Percentiles rank a stretch among this genome's conserved stretches.
Conservation (phyloP, 2,797 vertebrate genomes). For the Coccyzus lansbergi region DNA sequence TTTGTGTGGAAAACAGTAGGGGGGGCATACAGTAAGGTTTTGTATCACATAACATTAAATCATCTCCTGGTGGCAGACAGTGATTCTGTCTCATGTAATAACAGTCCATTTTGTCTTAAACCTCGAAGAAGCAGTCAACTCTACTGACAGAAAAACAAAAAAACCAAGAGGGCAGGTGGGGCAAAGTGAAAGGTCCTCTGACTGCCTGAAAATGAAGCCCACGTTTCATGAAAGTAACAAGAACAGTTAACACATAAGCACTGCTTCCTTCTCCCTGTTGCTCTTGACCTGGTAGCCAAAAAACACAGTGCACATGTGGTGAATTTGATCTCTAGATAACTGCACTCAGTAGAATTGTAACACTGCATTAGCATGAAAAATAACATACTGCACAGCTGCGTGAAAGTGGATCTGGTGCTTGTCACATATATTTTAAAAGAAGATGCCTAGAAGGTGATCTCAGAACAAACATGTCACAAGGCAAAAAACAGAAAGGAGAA, state of each 20-base stretch:
- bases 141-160: constrained; percentile 38
- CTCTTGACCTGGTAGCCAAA: constrained; percentile 67
- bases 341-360: constrained; percentile 52
- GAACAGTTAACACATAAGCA: constrained; percentile 27
- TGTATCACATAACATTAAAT: constrained; percentile 69
- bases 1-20: constrained; percentile 52
- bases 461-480: constrained; percentile 59
- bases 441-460: constrained; percentile 69
- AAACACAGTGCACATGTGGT: constrained; percentile 50
- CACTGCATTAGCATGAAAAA: constrained; percentile 59
- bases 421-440: constrained; percentile 65
- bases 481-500: constrained; percentile 32
- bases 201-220: constrained; percentile 5
- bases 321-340: constrained; percentile 57
- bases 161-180: constrained; percentile 26
- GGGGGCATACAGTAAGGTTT: constrained; percentile 52
- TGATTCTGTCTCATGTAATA: constrained; percentile 69
- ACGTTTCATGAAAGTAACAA: not conserved
- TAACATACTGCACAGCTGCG: constrained; percentile 56
- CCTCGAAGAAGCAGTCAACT: constrained; percentile 48
- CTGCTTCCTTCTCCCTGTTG: not conserved
- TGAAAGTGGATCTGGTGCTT: constrained; percentile 65
- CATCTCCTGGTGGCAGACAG: constrained; percentile 70
- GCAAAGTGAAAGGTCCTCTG: not conserved
- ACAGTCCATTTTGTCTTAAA: constrained; percentile 46